These are phyloP conservation scores for Nowickia ferox DNA, from an alignment of 2,888 invertebrate genomes.

Conservation along the genomic window DNA sequence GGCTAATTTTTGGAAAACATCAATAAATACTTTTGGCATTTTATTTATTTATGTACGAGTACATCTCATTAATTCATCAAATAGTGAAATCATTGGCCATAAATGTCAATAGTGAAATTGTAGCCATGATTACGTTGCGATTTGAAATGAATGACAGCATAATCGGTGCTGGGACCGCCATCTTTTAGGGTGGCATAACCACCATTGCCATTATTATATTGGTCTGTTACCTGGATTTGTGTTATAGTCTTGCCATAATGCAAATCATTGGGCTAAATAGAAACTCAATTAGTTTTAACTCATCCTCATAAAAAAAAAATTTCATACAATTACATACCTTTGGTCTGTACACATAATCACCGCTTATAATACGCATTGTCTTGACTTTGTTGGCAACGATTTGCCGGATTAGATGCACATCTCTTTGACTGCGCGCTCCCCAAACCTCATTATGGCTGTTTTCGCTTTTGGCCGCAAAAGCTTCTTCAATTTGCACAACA, in stretches of 20 bases:
- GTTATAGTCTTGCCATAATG: conserved; percentile 72
- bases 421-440: conserved; percentile 73
- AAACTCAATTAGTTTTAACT: not conserved
- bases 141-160: conserved; percentile 76
- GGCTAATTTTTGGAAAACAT: not conserved
- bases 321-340: conserved; percentile 70
- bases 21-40: conserved; percentile 21
- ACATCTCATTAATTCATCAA: not conserved
- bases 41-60: no score
- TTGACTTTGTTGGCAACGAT: conserved; percentile 71
- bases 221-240: conserved; percentile 73
- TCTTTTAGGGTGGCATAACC: conserved; percentile 72
- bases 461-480: conserved; percentile 47
- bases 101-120: conserved; percentile 82
- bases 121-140: conserved; percentile 83
- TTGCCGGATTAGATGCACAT: conserved; percentile 73
- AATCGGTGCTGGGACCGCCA: conserved; percentile 74
- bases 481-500: not conserved
- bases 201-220: conserved; percentile 73
- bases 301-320: no score
- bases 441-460: conserved; percentile 70
- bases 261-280: conserved; percentile 57
- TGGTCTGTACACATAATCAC: conserved; percentile 72
- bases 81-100: conserved; percentile 73
- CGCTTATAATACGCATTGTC: conserved; percentile 70